Evolutionary conservation across 2,797 vertebrate genomes (phyloP).

Genomic region (Sebastolobus altivelis): DNA sequence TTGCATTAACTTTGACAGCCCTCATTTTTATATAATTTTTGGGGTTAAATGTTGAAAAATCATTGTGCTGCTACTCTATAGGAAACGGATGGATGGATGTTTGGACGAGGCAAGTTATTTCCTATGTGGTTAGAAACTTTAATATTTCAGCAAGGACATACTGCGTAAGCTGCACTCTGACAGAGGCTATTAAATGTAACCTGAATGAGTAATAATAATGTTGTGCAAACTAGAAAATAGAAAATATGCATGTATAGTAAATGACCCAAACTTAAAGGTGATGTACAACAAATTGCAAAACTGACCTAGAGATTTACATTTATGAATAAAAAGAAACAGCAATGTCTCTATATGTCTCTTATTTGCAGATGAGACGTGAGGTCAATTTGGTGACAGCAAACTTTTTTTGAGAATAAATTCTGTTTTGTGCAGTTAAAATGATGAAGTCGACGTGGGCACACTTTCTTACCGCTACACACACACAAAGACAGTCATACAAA

Average conservation of each 20-base stretch:
- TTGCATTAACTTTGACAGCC: too few relatives aligned
- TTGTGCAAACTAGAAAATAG: not conserved
- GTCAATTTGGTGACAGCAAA: not conserved
- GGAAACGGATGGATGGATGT: not conserved
- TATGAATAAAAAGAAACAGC: not conserved
- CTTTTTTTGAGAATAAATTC: conserved; percentile 23
- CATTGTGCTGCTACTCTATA: not conserved
- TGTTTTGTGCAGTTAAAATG: conserved; percentile 6
- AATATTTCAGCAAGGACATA: not conserved
- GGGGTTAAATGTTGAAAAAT: not conserved
- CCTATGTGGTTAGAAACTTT: not conserved
- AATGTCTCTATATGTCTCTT: not conserved
- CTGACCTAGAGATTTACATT: not conserved
- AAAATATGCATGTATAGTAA: not conserved
- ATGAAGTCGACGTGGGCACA: not conserved
- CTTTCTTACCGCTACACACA: not conserved
- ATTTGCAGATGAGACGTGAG: not conserved
- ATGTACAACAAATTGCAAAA: not conserved
- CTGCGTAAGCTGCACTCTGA: not conserved
- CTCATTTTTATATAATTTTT: not conserved
- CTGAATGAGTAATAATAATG: not conserved
- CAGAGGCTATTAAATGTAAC: not conserved
- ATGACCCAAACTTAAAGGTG: not conserved
- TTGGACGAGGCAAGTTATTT: not conserved
- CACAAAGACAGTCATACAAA: conserved; percentile 7